These are phyloP conservation scores for Gymnobelideus leadbeateri DNA, from an alignment of 2,113 vertebrate species.

Conservation along the genomic window DNA sequence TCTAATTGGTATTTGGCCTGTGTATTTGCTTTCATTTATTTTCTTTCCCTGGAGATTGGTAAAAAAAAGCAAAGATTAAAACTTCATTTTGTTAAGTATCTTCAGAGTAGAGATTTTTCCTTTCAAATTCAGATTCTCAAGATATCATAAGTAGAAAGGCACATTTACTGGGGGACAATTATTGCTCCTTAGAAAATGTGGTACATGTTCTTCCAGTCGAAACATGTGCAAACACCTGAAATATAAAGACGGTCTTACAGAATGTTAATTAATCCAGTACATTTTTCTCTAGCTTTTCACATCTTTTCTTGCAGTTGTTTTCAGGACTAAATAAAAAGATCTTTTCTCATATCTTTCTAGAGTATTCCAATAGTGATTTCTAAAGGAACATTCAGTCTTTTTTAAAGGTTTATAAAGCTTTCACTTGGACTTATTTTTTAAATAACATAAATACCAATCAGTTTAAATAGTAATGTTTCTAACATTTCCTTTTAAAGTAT, in stretches of 20 bases:
- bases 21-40: constrained; percentile 18
- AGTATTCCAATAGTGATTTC: constrained; percentile 31
- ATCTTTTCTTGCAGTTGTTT: background rate
- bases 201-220: background rate
- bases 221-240: background rate
- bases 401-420: background rate
- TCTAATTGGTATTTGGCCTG: constrained; percentile 27
- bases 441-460: constrained; percentile 11
- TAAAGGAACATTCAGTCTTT: constrained; percentile 9
- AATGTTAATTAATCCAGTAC: constrained; percentile 16
- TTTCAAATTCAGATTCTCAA: background rate
- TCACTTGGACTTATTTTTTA: constrained; percentile 36
- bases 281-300: background rate
- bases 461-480: constrained; percentile 16
- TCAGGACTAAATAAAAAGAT: background rate
- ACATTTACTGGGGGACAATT: background rate
- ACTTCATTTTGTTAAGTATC: constrained; percentile 41
- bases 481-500: constrained; percentile 12
- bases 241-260: background rate
- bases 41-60: constrained; percentile 40
- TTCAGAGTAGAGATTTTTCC: background rate
- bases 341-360: background rate
- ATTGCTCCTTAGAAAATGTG: background rate
- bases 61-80: constrained; percentile 31
- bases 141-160: constrained; percentile 14